A percentile compares a stretch with the other conserved stretches of the same genome.
Evolutionary conservation across 2,113 vertebrate species (phyloP).

Genomic region (Eulemur macaco): DNA sequence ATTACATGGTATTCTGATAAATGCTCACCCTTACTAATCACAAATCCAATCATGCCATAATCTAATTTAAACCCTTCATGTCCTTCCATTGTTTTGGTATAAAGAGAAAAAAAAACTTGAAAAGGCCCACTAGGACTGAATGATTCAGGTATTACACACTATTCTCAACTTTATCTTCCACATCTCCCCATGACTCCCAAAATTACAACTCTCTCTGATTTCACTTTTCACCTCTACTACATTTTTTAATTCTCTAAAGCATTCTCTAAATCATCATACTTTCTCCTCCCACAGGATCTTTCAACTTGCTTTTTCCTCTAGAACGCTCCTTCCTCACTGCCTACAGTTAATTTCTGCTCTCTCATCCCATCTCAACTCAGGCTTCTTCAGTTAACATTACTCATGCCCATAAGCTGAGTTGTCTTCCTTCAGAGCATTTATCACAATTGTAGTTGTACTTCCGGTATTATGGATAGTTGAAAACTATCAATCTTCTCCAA

Average conservation of each 20-base stretch:
- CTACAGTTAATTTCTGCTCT: background rate
- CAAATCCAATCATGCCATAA: constrained; percentile 8
- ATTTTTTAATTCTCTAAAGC: background rate
- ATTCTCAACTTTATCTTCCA: background rate
- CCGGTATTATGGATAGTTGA: background rate
- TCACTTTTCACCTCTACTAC: background rate
- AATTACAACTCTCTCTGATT: background rate
- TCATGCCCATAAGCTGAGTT: background rate
- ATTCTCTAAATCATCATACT: background rate
- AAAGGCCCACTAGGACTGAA: background rate
- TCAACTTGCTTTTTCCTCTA: background rate
- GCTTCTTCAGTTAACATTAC: background rate
- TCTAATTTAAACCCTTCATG: background rate
- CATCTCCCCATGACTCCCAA: background rate
- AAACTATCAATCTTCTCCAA: background rate
- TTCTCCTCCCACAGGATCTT: background rate
- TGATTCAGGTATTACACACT: background rate
- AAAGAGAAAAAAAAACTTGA: background rate
- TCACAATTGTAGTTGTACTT: background rate
- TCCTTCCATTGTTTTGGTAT: background rate
- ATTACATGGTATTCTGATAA: background rate
- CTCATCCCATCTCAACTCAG: background rate
- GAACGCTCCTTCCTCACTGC: background rate
- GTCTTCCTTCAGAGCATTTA: background rate
- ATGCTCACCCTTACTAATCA: background rate